Conservation (phyloP, 2,888 invertebrate genomes). For the Leucoma salicis region DNA sequence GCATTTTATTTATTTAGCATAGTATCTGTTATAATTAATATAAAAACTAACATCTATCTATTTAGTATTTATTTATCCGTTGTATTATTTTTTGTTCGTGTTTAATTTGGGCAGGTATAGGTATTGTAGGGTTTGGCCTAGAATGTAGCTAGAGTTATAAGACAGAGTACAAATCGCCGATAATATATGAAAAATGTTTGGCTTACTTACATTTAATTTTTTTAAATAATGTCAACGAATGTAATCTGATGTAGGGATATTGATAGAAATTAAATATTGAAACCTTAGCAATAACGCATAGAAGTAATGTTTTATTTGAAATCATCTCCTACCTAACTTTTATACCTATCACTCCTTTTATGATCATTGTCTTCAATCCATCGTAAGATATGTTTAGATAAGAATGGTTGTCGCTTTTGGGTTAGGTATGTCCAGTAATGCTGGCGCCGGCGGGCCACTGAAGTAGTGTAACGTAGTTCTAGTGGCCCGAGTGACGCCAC, state of each 20-base stretch:
- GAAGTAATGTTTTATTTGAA: slow-evolving; percentile 60
- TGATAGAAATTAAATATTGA: slow-evolving; percentile 81
- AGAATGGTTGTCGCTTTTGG: too few relatives aligned
- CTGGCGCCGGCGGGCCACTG: too few relatives aligned
- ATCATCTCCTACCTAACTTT: background rate
- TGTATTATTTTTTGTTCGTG: slow-evolving; percentile 60
- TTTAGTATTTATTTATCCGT: slow-evolving; percentile 66
- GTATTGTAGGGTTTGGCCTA: slow-evolving; percentile 82
- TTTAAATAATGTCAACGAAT: slow-evolving; percentile 80
- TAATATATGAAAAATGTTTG: slow-evolving; percentile 74
- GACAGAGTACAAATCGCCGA: slow-evolving; percentile 81
- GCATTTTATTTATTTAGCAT: slow-evolving; percentile 69
- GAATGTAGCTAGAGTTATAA: slow-evolving; percentile 80
- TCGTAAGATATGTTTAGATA: too few relatives aligned
- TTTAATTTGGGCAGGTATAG: slow-evolving; percentile 80
- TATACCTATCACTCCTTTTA: too few relatives aligned
- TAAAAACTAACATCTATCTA: slow-evolving; percentile 65
- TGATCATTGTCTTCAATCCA: too few relatives aligned
- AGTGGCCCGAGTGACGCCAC: too few relatives aligned
- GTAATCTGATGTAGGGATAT: slow-evolving; percentile 82
- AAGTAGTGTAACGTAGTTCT: too few relatives aligned
- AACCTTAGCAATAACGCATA: slow-evolving; percentile 82
- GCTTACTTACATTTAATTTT: slow-evolving; percentile 79
- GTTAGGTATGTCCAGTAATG: too few relatives aligned
- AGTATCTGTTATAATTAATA: slow-evolving; percentile 64